Conservation (phyloP, 2,113 vertebrate species). For the Xiphophorus maculatus region DNA sequence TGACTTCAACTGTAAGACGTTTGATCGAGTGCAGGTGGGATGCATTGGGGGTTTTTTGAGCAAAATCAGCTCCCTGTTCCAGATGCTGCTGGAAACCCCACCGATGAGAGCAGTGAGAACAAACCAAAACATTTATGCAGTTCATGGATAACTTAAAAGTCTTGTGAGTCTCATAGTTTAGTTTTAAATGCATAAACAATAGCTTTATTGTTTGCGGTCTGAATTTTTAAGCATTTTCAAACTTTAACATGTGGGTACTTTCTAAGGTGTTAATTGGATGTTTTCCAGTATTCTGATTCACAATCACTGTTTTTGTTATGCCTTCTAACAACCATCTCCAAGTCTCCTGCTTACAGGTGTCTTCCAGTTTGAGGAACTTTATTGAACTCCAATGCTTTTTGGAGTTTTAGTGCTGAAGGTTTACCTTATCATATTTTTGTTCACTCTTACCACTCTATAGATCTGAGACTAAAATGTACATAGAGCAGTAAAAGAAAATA, state of each 20-base stretch:
- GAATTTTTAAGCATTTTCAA: neutral
- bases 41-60: neutral
- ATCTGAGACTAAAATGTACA: neutral
- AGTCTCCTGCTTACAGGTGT: slow-evolving; percentile 49
- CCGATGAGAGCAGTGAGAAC: slow-evolving; percentile 7
- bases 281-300: slow-evolving; percentile 22
- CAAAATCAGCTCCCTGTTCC: slow-evolving; percentile 21
- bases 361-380: slow-evolving; percentile 31
- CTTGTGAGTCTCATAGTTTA: neutral
- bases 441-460: slow-evolving; percentile 6
- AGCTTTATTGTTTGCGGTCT: neutral
- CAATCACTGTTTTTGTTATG: slow-evolving; percentile 22
- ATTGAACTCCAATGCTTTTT: slow-evolving; percentile 21
- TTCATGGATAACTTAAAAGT: neutral
- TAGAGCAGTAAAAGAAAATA: slow-evolving; percentile 1
- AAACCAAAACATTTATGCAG: slow-evolving; percentile 1
- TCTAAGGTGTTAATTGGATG: slow-evolving; percentile 9
- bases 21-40: slow-evolving; percentile 16
- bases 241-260: neutral
- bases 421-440: slow-evolving; percentile 27
- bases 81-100: slow-evolving; percentile 13
- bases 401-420: slow-evolving; percentile 26
- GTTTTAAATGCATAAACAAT: neutral
- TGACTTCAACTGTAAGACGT: slow-evolving; percentile 19
- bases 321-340: slow-evolving; percentile 14